Evolutionary conservation across 2,113 vertebrate species (phyloP), one percentile per base, ranked within the genome.

Genomic region (Toxotes jaculatrix): DNA sequence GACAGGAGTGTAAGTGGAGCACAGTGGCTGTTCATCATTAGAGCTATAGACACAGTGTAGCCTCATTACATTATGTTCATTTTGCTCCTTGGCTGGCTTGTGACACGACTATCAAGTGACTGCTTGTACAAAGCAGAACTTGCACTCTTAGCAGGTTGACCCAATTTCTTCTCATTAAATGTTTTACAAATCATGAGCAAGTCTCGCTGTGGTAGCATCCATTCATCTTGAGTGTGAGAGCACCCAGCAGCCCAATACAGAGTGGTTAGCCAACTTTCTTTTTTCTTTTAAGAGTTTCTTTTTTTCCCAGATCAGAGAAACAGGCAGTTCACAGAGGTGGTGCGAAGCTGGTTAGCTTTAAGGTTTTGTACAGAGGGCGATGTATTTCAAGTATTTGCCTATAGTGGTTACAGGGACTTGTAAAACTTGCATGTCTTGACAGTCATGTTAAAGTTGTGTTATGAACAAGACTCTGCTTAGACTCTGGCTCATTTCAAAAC

Each of bases 31-130:
- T 43, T 73, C 14, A 57, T 27, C 32, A 80, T 53, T 47, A 23
- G 62, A 71, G 55, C 31, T 74, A 19, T 55, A 74, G 40, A 51
- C 56, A n/a, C 60, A 34, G 21, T 45, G 7, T 42, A 10, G 3
- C 32, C 32, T 63, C 57, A 42, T 62, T 63, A 56, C 34, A 55
- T 76, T 47, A 34, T 7, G 10, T 79, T 70, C 9, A 68, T 78
- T 70, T 56, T 69, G 76, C 65, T 76, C 27, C 23, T 38, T 8
- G n/a, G 43, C n/a, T 65, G 55, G 13, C 49, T 47, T 87, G 88
- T 81, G 86, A 72, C 74, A 7, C 0, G 60, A 79, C 82, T 86
- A 76, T 80, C 80, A 90, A 85, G 76, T 89, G 56, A 72, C 79
- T 64, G 14, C 36, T 60, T 21, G 16, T 47, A 87, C 69, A 86